Base-by-base conservation (phyloP, 2,797 vertebrate species). In the Argya squamiceps region DNA sequence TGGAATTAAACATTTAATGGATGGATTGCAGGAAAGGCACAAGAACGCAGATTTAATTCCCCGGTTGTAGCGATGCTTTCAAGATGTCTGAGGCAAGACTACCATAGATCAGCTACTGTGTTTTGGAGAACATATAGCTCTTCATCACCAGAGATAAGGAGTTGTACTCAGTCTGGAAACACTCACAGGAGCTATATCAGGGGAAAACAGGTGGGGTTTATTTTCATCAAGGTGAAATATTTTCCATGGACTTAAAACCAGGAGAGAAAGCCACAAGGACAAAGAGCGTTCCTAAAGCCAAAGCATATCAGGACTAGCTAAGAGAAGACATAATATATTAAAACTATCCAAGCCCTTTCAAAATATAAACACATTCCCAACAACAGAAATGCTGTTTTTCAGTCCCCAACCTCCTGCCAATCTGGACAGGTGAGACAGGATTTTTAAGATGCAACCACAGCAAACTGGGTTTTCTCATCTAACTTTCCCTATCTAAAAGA, bases 311-410 rank as follows among this genome's bases (percentile, higher is more conserved):
- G 12, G 30, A 53, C 37, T 36, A 88, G 39, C 58, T 75, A 86
- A 88, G 55, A 50, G n/a, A 88, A 86, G 44, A 73, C 26, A 69
- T 3, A 60, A 73, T 62, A 43, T n/a, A 92, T 56, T 64, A 22
- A 69, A 92, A 58, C 36, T 58, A 67, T 12, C 76, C 59, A 55
- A 37, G 22, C 13, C 60, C 15, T 63, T 44, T 78, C 34, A 77
- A 44, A 0, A 1, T 20, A 83, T 2, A 65, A 76, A 69, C 12
- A 27, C 0, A 1, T 7, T 34, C 30, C 7, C 62, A 73, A 30
- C 37, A 76, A 44, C 0, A 43, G 14, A 89, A 91, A 84, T 4
- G 10, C 8, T 41, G 14, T 0, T 55, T 91, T 69, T 89, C 34
- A 89, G 60, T 53, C 14, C 53, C 79, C 74, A 65, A 16, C 39